These are phyloP conservation scores for Thalassaphorura encarpata DNA, from an alignment of 1,140 invertebrate species.

Conservation along the genomic window DNA sequence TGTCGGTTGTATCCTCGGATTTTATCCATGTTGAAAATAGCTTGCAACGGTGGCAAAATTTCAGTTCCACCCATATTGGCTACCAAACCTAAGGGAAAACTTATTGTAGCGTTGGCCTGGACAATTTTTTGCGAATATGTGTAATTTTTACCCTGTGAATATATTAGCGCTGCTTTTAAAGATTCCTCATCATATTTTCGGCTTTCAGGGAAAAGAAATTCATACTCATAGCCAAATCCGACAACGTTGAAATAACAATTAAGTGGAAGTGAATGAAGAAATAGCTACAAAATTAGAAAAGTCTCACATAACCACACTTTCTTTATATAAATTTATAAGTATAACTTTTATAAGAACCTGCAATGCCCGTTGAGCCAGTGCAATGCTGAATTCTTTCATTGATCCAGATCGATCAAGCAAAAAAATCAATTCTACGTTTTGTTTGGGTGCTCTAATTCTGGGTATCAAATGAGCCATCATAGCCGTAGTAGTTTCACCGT, in stretches of 20 bases:
- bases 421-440: slow-evolving; percentile 35
- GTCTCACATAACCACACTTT: background rate
- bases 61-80: slow-evolving; percentile 38
- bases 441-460: slow-evolving; percentile 24
- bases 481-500: too few species aligned
- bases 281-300: slow-evolving; percentile 20
- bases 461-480: too few species aligned
- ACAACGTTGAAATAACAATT: slow-evolving; percentile 28
- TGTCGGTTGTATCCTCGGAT: slow-evolving; percentile 34
- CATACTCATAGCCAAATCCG: slow-evolving; percentile 19
- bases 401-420: slow-evolving; percentile 36
- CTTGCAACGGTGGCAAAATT: slow-evolving; percentile 35
- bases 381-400: slow-evolving; percentile 33
- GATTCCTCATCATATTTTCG: slow-evolving; percentile 15
- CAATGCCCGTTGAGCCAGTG: slow-evolving; percentile 34
- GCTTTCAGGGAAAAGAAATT: slow-evolving; percentile 20
- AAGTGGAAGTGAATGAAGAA: slow-evolving; percentile 27
- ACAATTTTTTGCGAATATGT: background rate
- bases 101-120: slow-evolving; percentile 8
- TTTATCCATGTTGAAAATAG: slow-evolving; percentile 32
- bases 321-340: background rate
- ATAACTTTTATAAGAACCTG: slow-evolving; percentile 14
- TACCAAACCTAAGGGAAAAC: slow-evolving; percentile 4
- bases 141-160: slow-evolving; percentile 5
- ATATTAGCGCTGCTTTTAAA: slow-evolving; percentile 12